Conservation (phyloP, 2,113 vertebrate genomes). For the Indicator maculatus region DNA sequence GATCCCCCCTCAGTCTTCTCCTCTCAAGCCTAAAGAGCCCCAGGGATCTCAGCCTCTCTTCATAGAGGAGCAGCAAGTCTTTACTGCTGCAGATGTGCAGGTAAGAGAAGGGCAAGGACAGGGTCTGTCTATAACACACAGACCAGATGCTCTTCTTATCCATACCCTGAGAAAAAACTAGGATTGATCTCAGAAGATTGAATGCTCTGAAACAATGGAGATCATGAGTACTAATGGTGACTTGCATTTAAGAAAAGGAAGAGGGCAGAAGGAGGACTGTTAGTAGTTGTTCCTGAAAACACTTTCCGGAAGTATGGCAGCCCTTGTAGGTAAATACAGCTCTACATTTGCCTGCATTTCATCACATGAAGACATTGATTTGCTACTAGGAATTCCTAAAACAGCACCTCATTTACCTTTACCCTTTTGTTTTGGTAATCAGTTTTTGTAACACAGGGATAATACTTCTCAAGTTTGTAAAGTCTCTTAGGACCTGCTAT, state of each 20-base stretch:
- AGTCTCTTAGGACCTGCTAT: neutral
- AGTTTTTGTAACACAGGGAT: neutral
- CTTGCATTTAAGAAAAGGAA: neutral
- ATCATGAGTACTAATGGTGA: neutral
- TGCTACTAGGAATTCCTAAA: neutral
- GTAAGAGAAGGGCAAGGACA: neutral
- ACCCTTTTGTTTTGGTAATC: neutral
- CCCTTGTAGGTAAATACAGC: neutral
- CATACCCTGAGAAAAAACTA: neutral
- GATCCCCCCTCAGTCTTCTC: too few relatives aligned
- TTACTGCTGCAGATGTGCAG: neutral
- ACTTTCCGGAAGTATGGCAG: neutral
- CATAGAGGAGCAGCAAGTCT: neutral
- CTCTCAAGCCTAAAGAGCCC: too few relatives aligned
- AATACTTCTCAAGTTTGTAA: neutral
- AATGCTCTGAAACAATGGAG: neutral
- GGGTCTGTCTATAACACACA: accelerated
- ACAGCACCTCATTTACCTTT: neutral
- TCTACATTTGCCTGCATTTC: neutral
- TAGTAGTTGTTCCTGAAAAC: neutral
- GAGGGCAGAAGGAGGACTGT: accelerated
- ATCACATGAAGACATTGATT: neutral
- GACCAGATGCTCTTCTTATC: neutral
- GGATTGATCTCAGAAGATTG: neutral
- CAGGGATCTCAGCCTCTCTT: too few relatives aligned